Evolutionary conservation across 2,797 vertebrate species (phyloP).

Genomic region (Coluber constrictor): DNA sequence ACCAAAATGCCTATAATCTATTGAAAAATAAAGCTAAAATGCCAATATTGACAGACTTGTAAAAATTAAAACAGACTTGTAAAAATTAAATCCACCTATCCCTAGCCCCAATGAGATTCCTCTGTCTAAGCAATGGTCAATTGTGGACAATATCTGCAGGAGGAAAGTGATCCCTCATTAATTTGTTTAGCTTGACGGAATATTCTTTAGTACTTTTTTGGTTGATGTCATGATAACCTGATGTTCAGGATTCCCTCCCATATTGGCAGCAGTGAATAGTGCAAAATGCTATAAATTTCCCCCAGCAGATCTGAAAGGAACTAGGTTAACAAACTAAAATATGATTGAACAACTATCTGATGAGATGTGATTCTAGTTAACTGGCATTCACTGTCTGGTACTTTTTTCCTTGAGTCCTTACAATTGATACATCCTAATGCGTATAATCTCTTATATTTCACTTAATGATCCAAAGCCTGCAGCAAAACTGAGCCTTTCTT

Average conservation of each 20-base stretch:
- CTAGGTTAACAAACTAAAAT: background rate
- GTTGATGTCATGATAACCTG: background rate
- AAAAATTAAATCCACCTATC: background rate
- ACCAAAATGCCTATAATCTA: background rate
- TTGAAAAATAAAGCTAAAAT: background rate
- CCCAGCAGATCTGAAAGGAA: background rate
- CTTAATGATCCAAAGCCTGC: background rate
- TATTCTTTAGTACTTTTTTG: background rate
- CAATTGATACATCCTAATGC: background rate
- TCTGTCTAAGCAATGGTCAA: background rate
- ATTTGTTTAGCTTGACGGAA: background rate
- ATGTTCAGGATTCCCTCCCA: background rate
- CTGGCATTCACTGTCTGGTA: too few species aligned
- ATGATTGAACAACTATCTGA: background rate
- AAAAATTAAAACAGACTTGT: background rate
- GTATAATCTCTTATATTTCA: background rate
- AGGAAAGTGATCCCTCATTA: background rate
- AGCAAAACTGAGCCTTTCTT: background rate
- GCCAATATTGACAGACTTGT: background rate
- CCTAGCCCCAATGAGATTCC: background rate
- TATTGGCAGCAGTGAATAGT: background rate
- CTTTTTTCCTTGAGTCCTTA: background rate
- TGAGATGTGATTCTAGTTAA: background rate
- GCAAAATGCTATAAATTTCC: background rate
- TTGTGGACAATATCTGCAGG: background rate